Base-by-base conservation (phyloP, 2,113 vertebrate species). In the Formicarius rufipectus region DNA sequence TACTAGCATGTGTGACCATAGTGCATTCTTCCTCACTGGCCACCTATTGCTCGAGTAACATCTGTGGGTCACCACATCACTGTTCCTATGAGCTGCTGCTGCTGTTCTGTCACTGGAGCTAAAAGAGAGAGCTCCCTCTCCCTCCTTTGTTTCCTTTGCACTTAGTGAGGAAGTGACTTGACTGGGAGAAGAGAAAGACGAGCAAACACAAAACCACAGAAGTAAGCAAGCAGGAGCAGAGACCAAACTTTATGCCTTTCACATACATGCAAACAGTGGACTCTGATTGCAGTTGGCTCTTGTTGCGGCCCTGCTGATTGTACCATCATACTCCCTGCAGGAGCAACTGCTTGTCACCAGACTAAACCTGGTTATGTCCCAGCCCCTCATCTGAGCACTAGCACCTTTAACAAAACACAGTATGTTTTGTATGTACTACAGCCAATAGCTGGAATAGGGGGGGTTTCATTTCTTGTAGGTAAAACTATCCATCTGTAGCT, bases 161-260 rank as follows among this genome's bases (percentile, higher is more conserved):
- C 25, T 79, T 45, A 33, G 53, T 1, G 9, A 94, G 66, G 76
- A 92, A 89, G 47, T 4, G 2, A 84, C 68, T 53, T 68, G 81
- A 89, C 80, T 87, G 53, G 84, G 86, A 95, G 84, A 84, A 74
- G 23, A 92, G 31, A 63, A 89, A 89, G 80, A 66, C 75, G 47
- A 71, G 67, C 53, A 87, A 90, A 83, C 74, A 76, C 15, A 66
- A 83, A 87, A 77, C 86, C 87, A 71, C 85, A 81, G 60, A 67
- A 91, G 59, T 39, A 87, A 89, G 76, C 45, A 53, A 44, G 40
- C 3, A 88, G n/a, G 50, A 81, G 68, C 10, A 55, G 73, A 94
- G 35, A 64, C n/a, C 44, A 68, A 95, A 77, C 68, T 84, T 77
- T 4, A 21, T 17, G 27, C 44, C 47, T 71, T 52, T 62, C 25